These are phyloP conservation scores for Abrostola tripartita DNA, from an alignment of 2,888 invertebrate genomes.

Conservation along the genomic window DNA sequence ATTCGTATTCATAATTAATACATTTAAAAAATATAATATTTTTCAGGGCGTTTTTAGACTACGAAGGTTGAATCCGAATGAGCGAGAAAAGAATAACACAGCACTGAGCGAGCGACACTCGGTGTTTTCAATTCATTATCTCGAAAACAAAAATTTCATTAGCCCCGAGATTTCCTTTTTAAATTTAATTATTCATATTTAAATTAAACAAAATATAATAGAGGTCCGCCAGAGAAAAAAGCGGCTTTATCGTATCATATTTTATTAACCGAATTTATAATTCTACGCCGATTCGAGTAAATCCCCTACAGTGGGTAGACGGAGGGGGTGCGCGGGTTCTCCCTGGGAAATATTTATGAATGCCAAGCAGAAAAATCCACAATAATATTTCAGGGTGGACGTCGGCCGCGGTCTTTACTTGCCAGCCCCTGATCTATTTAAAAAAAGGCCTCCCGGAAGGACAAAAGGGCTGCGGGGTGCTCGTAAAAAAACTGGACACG, in stretches of 20 bases:
- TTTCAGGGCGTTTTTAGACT: slow-evolving; percentile 71
- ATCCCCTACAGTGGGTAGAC: slow-evolving; percentile 68
- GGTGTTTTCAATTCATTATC: slow-evolving; percentile 89
- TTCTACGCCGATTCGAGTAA: slow-evolving; percentile 86
- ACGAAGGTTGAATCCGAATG: slow-evolving; percentile 84
- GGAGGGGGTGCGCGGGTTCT: slow-evolving; percentile 54
- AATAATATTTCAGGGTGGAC: slow-evolving; percentile 87
- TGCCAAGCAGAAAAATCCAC: slow-evolving; percentile 88
- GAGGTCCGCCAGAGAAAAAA: slow-evolving; percentile 80
- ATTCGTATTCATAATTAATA: slow-evolving; percentile 83
- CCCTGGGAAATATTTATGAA: slow-evolving; percentile 87
- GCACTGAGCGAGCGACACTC: slow-evolving; percentile 72
- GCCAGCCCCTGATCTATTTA: slow-evolving; percentile 87
- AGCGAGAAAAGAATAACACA: slow-evolving; percentile 85
- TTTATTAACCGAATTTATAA: slow-evolving; percentile 88
- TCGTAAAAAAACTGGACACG: slow-evolving; percentile 87
- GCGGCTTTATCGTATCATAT: slow-evolving; percentile 88
- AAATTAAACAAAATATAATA: slow-evolving; percentile 89
- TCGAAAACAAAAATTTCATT: slow-evolving; percentile 88
- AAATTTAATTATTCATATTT: slow-evolving; percentile 88
- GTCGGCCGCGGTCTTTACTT: slow-evolving; percentile 83
- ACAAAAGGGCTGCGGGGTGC: slow-evolving; percentile 83
- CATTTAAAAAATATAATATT: slow-evolving; percentile 73
- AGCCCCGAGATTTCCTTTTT: slow-evolving; percentile 87
- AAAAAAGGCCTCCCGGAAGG: slow-evolving; percentile 87